Evolutionary conservation across 2,113 vertebrate species (phyloP), one percentile per base, ranked within the genome.

Genomic region (Nothobranchius kuhntae): DNA sequence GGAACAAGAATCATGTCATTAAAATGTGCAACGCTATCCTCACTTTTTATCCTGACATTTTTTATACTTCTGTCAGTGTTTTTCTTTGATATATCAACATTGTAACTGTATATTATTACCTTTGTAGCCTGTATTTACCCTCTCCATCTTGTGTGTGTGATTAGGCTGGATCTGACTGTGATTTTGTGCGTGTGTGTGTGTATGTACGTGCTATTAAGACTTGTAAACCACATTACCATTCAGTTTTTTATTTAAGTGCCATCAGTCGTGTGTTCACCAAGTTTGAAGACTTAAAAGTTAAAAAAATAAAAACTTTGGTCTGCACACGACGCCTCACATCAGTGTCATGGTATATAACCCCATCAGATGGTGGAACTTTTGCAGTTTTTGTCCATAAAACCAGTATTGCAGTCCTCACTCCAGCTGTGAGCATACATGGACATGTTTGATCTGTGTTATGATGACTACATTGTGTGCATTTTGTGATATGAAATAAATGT

Each of bases 401-500:
- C 88, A 91, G 91, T 91, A 88, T 91, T 91, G 78, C 86, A 78
- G 76, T 73, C 50, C 84, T 83, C 86, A 75, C 81, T 74, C 8
- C 61, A 54, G 87, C 26, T 9, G 81, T 71, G 83, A 85, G 78
- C 80, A 47, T 73, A 70, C 80, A 89, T 85, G 73, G 81, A 91
- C 87, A 85, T 85, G 44, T 89, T 83, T 85, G 87, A 83, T 88
- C 84, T 63, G 87, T 89, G 85, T 87, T 88, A 82, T 87, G 82
- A 82, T 87, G 82, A 87, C 77, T 83, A 84, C 83, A 84, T 84
- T 86, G 57, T 84, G 89, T 90, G 85, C 83, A 89, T 80, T 86
- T 91, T 87, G 89, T 92, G 91, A 90, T 86, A 87, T 86, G 82
- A 88, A 88, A 80, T 84, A 83, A 60, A 74, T 89, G 85, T 87